A percentile compares a stretch with the other conserved stretches of the same genome.
These are phyloP conservation scores for Leptonema lineaticorne DNA, from an alignment of 1,140 invertebrate genomes.

Conservation along the genomic window DNA sequence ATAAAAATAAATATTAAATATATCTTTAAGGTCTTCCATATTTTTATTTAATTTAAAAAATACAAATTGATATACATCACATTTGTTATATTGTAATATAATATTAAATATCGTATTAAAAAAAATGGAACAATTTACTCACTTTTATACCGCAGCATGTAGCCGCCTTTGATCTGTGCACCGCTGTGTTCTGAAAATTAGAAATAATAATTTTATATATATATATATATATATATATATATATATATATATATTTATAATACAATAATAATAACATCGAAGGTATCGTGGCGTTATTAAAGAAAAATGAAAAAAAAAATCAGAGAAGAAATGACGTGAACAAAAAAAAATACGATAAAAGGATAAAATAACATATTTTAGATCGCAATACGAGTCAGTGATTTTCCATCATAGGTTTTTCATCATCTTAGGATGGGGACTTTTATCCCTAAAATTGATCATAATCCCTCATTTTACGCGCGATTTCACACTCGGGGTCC, in stretches of 20 bases:
- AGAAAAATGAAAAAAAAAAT: no score
- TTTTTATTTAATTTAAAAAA: no score
- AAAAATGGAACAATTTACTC: slow-evolving; percentile 51
- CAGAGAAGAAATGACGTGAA: no score
- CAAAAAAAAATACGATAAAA: slow-evolving; percentile 12
- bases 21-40: no score
- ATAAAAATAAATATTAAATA: not conserved
- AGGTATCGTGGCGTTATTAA: no score
- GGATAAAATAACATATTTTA: not conserved
- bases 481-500: no score
- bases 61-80: no score
- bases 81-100: no score
- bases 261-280: no score
- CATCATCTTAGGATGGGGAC: slow-evolving; percentile 1
- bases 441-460: slow-evolving; percentile 15
- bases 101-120: no score
- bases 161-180: slow-evolving; percentile 66
- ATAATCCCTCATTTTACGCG: slow-evolving; percentile 12
- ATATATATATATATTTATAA: no score
- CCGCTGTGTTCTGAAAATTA: slow-evolving; percentile 57
- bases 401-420: slow-evolving; percentile 5
- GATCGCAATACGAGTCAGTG: not conserved
- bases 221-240: no score
- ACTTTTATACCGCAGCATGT: slow-evolving; percentile 66
- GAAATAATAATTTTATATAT: slow-evolving; percentile 44